Conservation (phyloP, 1,140 invertebrate species). For the Lepidurus couesii region DNA sequence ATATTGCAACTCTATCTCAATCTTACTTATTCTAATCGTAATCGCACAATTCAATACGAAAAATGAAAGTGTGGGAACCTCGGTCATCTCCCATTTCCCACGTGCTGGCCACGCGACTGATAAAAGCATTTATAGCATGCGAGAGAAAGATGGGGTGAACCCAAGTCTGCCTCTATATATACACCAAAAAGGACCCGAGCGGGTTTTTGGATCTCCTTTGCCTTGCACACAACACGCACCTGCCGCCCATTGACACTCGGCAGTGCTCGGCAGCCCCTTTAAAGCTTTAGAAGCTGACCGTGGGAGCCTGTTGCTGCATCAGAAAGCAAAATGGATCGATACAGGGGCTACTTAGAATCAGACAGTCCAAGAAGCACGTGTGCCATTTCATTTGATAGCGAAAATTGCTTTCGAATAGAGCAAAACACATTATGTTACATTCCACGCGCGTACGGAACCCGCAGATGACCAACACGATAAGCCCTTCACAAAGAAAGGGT, state of each 20-base stretch:
- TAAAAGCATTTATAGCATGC: background rate
- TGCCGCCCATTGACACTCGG: background rate
- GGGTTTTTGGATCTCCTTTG: background rate
- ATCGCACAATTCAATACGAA: background rate
- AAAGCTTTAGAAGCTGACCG: constrained; percentile 3
- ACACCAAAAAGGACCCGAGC: background rate
- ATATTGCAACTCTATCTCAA: background rate
- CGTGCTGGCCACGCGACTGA: constrained; percentile 7
- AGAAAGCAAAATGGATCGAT: background rate
- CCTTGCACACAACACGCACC: background rate
- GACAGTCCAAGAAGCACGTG: constrained; percentile 7
- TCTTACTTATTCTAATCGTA: constrained; percentile 12
- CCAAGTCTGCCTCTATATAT: background rate
- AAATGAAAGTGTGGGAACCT: constrained; percentile 7
- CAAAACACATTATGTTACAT: background rate
- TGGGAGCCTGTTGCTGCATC: constrained; percentile 9
- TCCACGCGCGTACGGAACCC: background rate
- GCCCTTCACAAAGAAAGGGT: background rate
- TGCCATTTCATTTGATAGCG: background rate
- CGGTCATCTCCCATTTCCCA: constrained; percentile 2
- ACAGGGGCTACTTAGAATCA: background rate
- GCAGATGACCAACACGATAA: background rate
- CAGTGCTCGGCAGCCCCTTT: background rate
- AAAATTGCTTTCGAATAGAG: background rate
- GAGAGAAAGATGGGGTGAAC: background rate